Conservation (phyloP, 1,140 invertebrate species). For the Drosophila oshimai region DNA sequence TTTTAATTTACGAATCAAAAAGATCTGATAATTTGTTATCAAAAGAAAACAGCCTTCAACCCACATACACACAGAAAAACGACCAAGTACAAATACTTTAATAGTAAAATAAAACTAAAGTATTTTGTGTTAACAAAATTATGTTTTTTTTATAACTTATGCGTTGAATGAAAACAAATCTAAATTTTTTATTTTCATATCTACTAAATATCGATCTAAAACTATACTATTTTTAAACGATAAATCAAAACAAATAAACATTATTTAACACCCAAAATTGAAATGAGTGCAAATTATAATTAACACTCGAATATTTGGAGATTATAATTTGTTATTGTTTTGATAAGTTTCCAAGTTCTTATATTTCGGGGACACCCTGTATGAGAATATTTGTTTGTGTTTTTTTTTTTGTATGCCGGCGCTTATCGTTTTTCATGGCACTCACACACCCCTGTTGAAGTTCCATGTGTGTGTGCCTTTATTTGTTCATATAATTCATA, state of each 20-base stretch:
- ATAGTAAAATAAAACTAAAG: no score
- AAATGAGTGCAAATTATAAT: slow-evolving; percentile 20
- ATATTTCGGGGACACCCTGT: slow-evolving; percentile 42
- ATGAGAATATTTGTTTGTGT: slow-evolving; percentile 7
- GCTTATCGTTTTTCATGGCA: slow-evolving; percentile 63
- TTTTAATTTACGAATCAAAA: no score
- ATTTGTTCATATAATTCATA: slow-evolving; percentile 75
- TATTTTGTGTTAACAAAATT: no score
- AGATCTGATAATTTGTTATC: not conserved
- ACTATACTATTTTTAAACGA: no score
- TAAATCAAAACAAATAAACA: no score
- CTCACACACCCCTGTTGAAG: not conserved
- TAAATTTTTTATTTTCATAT: no score
- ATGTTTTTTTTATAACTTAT: no score
- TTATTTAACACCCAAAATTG: no score
- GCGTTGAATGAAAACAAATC: no score
- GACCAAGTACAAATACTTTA: no score
- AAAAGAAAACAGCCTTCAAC: not conserved
- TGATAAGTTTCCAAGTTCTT: not conserved
- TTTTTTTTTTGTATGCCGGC: slow-evolving; percentile 43
- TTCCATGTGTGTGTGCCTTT: slow-evolving; percentile 20
- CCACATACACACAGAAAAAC: not conserved
- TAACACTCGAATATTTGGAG: slow-evolving; percentile 1
- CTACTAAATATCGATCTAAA: no score
- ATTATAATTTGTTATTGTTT: not conserved